phyloP scores from a whole-genome alignment of 1,140 invertebrate species.

The Panagrolaimus sp. region DNA sequence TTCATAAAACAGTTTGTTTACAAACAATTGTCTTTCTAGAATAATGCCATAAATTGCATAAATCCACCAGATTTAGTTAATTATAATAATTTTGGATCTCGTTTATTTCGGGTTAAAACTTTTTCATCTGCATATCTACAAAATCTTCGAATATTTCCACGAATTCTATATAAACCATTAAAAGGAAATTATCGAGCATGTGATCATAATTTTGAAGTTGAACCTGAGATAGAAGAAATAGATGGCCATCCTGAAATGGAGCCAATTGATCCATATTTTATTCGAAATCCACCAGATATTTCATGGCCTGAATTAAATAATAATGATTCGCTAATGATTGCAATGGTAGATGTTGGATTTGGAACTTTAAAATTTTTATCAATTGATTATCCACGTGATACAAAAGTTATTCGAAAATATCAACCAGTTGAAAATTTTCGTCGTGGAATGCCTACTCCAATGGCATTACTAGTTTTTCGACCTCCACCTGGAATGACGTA shows the following conservation, averaged over 20 bases:
- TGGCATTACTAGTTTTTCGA: constrained; percentile 47
- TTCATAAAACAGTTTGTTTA: too few species aligned
- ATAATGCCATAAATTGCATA: constrained; percentile 37
- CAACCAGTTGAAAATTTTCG: constrained; percentile 51
- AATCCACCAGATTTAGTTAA: constrained; percentile 35
- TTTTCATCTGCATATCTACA: constrained; percentile 47
- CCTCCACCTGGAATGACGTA: neutral
- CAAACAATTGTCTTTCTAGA: constrained; percentile 18
- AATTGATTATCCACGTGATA: constrained; percentile 46
- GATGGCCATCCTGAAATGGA: constrained; percentile 44
- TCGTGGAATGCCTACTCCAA: constrained; percentile 42
- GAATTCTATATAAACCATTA: constrained; percentile 39
- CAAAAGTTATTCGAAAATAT: constrained; percentile 42
- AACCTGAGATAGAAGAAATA: constrained; percentile 3
- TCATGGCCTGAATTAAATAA: constrained; percentile 42
- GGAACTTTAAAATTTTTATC: constrained; percentile 47
- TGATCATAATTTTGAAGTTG: constrained; percentile 46
- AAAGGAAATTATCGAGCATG: constrained; percentile 49
- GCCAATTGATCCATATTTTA: constrained; percentile 40
- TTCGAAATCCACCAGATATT: constrained; percentile 39
- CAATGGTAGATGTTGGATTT: constrained; percentile 50
- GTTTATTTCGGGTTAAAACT: constrained; percentile 49
- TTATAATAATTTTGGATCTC: constrained; percentile 33
- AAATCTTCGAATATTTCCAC: constrained; percentile 46
- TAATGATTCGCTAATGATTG: constrained; percentile 40